Percentiles rank a stretch among this genome's conserved stretches.
phyloP scores from a whole-genome alignment of 64 coral and sea anemone genomes.

The Hydrozoanthus tunicans region DNA sequence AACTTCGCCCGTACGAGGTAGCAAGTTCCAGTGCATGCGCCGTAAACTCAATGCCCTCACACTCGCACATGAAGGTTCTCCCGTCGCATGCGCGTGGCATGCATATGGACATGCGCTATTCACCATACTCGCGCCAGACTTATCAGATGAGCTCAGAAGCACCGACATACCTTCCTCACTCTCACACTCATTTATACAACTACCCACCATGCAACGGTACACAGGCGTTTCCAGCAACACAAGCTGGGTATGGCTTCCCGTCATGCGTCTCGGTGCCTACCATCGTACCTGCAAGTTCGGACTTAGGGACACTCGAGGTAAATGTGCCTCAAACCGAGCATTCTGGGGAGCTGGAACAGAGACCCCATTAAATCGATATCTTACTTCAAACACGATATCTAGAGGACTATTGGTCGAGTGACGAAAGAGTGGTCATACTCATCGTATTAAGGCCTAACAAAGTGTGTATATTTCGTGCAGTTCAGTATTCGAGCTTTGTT shows the following conservation, averaged over 20 bases:
- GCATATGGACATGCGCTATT: constrained; percentile 94
- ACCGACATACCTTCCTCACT: constrained; percentile 68
- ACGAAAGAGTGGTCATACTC: neutral
- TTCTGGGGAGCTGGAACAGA: constrained; percentile 37
- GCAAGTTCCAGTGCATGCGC: constrained; percentile 17
- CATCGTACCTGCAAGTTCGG: constrained; percentile 50
- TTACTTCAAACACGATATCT: constrained; percentile 3
- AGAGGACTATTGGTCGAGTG: neutral
- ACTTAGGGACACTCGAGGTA: constrained; percentile 57
- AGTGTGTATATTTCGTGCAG: too few species aligned
- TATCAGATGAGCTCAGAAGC: constrained; percentile 81
- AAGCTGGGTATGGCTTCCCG: constrained; percentile 71
- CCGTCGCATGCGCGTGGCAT: constrained; percentile 63
- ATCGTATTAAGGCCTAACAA: neutral
- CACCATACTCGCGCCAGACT: constrained; percentile 76
- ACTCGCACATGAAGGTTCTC: constrained; percentile 66
- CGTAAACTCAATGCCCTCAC: constrained; percentile 36
- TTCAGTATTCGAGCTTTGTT: too few species aligned
- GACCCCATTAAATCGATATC: constrained; percentile 17
- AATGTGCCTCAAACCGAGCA: constrained; percentile 22
- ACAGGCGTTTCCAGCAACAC: constrained; percentile 75
- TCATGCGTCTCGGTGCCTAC: constrained; percentile 58
- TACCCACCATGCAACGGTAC: constrained; percentile 81
- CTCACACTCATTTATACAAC: constrained; percentile 70
- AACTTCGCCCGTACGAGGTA: constrained; percentile 50